A percentile compares a stretch with the other conserved stretches of the same genome.
These are phyloP conservation scores for Periophthalmus magnuspinnatus DNA, from an alignment of 2,797 vertebrate genomes.

Conservation along the genomic window DNA sequence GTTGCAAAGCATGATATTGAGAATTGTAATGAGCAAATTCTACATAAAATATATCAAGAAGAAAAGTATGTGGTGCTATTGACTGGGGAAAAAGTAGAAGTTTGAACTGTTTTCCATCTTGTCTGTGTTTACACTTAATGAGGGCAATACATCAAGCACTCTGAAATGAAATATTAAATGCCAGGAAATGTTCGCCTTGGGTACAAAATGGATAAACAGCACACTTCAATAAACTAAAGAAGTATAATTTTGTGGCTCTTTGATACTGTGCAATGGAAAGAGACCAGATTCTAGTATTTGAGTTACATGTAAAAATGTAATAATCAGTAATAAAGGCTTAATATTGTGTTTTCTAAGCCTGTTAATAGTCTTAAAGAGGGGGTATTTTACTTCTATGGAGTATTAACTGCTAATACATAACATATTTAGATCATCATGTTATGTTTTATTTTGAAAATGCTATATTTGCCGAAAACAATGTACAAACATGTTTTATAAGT, in stretches of 20 bases:
- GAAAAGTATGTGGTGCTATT: neutral
- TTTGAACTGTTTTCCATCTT: conserved; percentile 4
- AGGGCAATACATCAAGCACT: conserved; percentile 6
- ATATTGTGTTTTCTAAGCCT: neutral
- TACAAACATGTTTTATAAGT: too few species aligned
- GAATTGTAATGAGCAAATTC: neutral
- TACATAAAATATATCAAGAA: neutral
- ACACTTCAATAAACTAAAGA: neutral
- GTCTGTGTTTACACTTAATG: conserved; percentile 9
- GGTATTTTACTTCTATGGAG: too few species aligned
- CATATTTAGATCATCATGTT: too few species aligned
- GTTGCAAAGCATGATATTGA: neutral
- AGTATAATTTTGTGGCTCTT: neutral
- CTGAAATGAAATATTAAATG: conserved; percentile 8
- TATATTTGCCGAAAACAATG: too few species aligned
- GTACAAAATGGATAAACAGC: conserved; percentile 4
- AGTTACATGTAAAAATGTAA: neutral
- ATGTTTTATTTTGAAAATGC: too few species aligned
- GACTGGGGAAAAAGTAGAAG: conserved; percentile 1
- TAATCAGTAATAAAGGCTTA: neutral
- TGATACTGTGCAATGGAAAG: neutral
- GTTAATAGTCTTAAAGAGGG: neutral
- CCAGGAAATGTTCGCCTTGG: conserved; percentile 4
- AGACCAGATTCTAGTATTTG: neutral
- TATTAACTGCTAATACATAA: too few species aligned